Evolutionary conservation across 2,888 invertebrate genomes (phyloP).

Genomic region (Tryphoninae sp.): DNA sequence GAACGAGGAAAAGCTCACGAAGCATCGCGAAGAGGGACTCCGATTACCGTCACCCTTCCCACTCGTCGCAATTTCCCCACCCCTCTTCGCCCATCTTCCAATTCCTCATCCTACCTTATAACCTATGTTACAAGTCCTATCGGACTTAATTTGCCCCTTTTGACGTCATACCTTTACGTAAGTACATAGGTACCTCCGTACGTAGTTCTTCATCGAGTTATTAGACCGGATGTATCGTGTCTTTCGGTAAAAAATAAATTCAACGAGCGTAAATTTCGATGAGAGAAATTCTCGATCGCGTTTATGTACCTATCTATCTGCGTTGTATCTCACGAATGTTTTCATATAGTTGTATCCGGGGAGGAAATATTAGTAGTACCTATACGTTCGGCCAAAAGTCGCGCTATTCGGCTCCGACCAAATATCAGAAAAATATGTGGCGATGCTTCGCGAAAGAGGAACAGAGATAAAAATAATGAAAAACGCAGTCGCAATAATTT

Average conservation of each 20-base stretch:
- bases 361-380: background rate
- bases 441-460: background rate
- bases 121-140: constrained; percentile 51
- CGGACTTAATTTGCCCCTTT: constrained; percentile 62
- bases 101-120: constrained; percentile 24
- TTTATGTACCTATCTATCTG: background rate
- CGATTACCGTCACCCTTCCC: constrained; percentile 58
- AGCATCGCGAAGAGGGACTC: constrained; percentile 39
- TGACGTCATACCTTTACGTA: constrained; percentile 45
- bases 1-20: constrained; percentile 38
- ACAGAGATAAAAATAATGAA: constrained; percentile 37
- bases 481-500: constrained; percentile 54
- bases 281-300: background rate
- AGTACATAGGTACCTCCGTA: background rate
- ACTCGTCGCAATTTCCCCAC: constrained; percentile 31
- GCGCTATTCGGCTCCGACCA: constrained; percentile 26
- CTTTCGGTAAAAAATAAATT: too few relatives aligned
- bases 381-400: constrained; percentile 3
- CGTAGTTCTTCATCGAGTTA: background rate
- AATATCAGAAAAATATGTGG: constrained; percentile 22
- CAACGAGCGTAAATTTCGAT: too few relatives aligned
- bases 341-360: too few relatives aligned
- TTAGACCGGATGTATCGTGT: background rate
- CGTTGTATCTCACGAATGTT: background rate
- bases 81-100: background rate